phyloP scores from a whole-genome alignment of 2,888 invertebrate genomes.

The Xestia sexstrigata region DNA sequence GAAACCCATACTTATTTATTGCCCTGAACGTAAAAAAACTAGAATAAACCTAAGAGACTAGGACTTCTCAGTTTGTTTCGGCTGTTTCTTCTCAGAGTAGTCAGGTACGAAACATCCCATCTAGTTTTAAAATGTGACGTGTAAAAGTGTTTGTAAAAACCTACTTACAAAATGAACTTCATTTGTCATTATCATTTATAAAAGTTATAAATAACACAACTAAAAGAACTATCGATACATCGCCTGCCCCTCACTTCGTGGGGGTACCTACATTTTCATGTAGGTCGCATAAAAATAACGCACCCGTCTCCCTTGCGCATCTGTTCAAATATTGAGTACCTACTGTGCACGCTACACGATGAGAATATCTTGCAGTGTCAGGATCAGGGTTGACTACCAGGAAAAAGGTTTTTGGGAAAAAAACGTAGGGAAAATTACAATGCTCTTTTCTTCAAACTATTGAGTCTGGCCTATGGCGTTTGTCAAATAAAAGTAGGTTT shows the following conservation, averaged over 20 bases:
- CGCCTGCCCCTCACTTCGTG: conserved; percentile 72
- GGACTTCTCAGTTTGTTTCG: too few species aligned
- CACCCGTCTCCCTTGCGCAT: conserved; percentile 85
- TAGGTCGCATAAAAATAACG: conserved; percentile 88
- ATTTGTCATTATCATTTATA: too few species aligned
- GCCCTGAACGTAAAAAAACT: too few species aligned
- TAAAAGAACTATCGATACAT: conserved; percentile 35
- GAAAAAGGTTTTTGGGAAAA: conserved; percentile 4
- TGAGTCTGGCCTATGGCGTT: neutral
- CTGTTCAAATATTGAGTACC: conserved; percentile 89
- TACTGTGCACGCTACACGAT: conserved; percentile 57
- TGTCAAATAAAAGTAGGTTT: neutral
- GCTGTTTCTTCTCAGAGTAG: too few species aligned
- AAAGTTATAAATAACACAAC: too few species aligned
- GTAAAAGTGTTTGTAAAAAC: too few species aligned
- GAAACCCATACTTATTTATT: too few species aligned
- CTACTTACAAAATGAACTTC: too few species aligned
- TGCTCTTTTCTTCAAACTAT: neutral
- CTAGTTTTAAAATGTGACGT: too few species aligned
- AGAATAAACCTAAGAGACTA: too few species aligned
- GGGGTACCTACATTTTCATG: conserved; percentile 86
- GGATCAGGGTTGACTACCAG: conserved; percentile 53
- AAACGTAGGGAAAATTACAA: conserved; percentile 1
- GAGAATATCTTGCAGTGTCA: conserved; percentile 54
- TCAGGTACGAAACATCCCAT: too few species aligned